Conservation (phyloP, 2,888 invertebrate species). For the Lasioglossum oenotherae region DNA sequence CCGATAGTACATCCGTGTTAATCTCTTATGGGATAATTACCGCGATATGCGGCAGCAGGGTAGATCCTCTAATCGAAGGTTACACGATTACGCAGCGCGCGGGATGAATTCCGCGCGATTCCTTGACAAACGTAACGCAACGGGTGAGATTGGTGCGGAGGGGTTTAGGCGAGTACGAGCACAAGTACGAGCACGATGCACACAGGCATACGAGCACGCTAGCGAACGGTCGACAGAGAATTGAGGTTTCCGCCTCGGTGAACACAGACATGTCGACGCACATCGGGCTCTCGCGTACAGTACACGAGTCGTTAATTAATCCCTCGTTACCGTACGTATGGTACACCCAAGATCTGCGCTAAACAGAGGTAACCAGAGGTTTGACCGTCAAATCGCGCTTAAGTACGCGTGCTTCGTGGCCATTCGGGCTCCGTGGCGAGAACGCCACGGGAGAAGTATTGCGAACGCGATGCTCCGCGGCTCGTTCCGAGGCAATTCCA, state of each 20-base stretch:
- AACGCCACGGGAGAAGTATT: slow-evolving; percentile 22
- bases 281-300: slow-evolving; percentile 47
- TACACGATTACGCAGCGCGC: neutral
- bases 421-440: slow-evolving; percentile 11
- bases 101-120: slow-evolving; percentile 27
- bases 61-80: slow-evolving; percentile 16
- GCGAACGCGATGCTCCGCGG: neutral
- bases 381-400: slow-evolving; percentile 66
- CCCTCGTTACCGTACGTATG: slow-evolving; percentile 69
- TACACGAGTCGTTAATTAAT: slow-evolving; percentile 73
- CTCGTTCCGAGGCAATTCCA: slow-evolving; percentile 27
- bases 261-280: slow-evolving; percentile 56
- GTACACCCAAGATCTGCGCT: slow-evolving; percentile 66
- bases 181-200: neutral
- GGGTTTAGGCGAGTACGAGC: neutral
- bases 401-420: slow-evolving; percentile 71
- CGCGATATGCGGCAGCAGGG: neutral
- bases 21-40: slow-evolving; percentile 1
- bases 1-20: slow-evolving; percentile 2
- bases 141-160: neutral
- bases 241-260: slow-evolving; percentile 60
- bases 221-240: slow-evolving; percentile 49
- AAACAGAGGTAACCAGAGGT: slow-evolving; percentile 66
- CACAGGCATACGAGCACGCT: neutral
- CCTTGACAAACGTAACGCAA: slow-evolving; percentile 42